Evolutionary conservation across 2,797 vertebrate genomes (phyloP).

Genomic region (Pseudochaenichthys georgianus): DNA sequence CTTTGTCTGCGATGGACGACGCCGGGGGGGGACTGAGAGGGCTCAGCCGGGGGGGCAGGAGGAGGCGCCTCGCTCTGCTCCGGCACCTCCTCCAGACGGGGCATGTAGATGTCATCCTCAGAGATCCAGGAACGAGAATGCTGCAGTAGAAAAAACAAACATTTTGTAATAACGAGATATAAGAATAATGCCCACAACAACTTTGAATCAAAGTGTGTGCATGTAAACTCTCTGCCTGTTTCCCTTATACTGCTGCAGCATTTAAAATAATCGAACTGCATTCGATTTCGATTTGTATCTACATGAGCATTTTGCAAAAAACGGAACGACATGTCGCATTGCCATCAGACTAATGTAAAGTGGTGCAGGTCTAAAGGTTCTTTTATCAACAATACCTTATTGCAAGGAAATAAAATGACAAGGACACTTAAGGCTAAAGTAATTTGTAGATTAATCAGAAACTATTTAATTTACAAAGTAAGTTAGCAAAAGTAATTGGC

Average conservation of each 20-base stretch:
- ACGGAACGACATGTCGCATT: neutral
- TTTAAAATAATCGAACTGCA: neutral
- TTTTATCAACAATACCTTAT: neutral
- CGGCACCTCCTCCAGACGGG: slow-evolving; percentile 64
- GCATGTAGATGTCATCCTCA: slow-evolving; percentile 94
- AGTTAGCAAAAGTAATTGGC: too few species aligned
- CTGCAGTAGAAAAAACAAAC: slow-evolving; percentile 60
- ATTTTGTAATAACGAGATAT: neutral
- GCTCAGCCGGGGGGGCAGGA: slow-evolving; percentile 40
- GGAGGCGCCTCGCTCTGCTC: slow-evolving; percentile 56
- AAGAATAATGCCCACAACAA: neutral
- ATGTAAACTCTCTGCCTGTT: neutral
- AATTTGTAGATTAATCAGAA: neutral
- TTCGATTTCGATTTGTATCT: too few species aligned
- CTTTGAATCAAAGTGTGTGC: neutral
- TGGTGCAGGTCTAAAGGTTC: neutral
- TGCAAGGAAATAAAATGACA: neutral
- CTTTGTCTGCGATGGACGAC: slow-evolving; percentile 94
- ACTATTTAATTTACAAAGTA: neutral
- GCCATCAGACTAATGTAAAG: neutral
- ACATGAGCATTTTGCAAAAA: too few species aligned
- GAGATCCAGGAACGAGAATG: slow-evolving; percentile 93
- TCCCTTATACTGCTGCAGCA: neutral
- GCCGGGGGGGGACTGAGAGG: slow-evolving; percentile 61
- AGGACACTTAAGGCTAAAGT: neutral